Conservation (phyloP, 2,888 invertebrate genomes). For the Plagiodera versicolora region DNA sequence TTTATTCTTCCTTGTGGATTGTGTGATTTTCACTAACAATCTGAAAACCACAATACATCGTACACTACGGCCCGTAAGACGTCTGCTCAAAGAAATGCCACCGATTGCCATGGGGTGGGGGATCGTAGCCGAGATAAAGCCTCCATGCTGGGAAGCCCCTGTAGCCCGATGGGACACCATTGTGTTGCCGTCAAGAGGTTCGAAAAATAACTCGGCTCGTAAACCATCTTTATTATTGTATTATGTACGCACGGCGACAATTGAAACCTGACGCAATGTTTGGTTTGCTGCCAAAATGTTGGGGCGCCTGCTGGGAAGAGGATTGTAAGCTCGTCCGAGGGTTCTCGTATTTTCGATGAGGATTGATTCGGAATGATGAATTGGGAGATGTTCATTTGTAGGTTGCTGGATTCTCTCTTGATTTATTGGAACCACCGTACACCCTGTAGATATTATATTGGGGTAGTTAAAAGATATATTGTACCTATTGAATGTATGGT, state of each 20-base stretch:
- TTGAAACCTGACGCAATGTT: conserved; percentile 49
- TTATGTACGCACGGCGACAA: conserved; percentile 43
- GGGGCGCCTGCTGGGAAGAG: conserved; percentile 27
- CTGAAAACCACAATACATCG: too few species aligned
- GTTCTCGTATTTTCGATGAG: conserved; percentile 11
- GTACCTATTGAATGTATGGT: too few species aligned
- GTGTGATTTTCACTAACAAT: background rate
- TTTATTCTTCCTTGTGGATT: too few species aligned
- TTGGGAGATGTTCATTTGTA: background rate
- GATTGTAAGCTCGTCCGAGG: conserved; percentile 20
- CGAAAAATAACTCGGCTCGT: conserved; percentile 49
- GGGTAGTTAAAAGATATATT: background rate
- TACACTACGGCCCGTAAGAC: background rate
- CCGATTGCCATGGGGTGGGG: conserved; percentile 15
- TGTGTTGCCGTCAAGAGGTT: conserved; percentile 54
- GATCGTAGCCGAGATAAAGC: conserved; percentile 26
- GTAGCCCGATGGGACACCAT: conserved; percentile 53
- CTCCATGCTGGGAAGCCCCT: conserved; percentile 45
- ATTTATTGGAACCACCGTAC: background rate
- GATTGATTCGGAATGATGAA: background rate
- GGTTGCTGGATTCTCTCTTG: background rate
- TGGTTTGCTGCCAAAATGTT: conserved; percentile 37
- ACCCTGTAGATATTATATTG: background rate
- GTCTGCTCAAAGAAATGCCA: background rate
- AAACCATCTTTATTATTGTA: conserved; percentile 54